These are phyloP conservation scores for Herpailurus yagouaroundi DNA, from an alignment of 2,113 vertebrate genomes.

Conservation along the genomic window DNA sequence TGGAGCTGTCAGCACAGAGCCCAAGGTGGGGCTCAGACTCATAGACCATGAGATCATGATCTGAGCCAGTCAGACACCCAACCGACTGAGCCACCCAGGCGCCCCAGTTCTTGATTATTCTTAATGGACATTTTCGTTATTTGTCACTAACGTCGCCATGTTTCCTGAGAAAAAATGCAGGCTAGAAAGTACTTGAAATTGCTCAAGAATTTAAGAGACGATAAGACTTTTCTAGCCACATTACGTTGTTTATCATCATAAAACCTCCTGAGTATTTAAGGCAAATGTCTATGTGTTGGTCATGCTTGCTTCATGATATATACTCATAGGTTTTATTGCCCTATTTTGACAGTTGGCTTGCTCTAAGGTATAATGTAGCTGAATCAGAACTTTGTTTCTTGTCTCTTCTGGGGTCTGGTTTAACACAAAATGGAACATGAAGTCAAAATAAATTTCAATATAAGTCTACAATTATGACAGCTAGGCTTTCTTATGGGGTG, in stretches of 20 bases:
- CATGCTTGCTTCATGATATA: constrained; percentile 29
- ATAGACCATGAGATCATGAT: no score
- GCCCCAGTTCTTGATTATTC: background rate
- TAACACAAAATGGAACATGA: constrained; percentile 43
- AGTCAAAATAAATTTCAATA: constrained; percentile 50
- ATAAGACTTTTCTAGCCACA: background rate
- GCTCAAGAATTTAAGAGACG: background rate
- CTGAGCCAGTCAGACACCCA: no score
- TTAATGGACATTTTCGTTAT: background rate
- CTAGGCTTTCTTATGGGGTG: constrained; percentile 21
- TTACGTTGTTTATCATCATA: constrained; percentile 47
- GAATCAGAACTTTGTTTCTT: constrained; percentile 57
- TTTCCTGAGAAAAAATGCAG: background rate
- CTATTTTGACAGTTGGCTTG: constrained; percentile 27
- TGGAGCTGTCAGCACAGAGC: no score
- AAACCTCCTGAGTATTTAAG: constrained; percentile 50
- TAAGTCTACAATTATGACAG: constrained; percentile 55
- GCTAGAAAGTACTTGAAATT: background rate
- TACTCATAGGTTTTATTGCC: constrained; percentile 53
- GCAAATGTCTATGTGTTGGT: constrained; percentile 34
- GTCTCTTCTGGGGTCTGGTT: constrained; percentile 28
- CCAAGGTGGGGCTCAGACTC: no score
- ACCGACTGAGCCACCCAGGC: no score
- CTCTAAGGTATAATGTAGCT: background rate
- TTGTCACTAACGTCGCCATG: background rate